phyloP scores from a whole-genome alignment of 2,113 vertebrate genomes.

The Tupaia tana region DNA sequence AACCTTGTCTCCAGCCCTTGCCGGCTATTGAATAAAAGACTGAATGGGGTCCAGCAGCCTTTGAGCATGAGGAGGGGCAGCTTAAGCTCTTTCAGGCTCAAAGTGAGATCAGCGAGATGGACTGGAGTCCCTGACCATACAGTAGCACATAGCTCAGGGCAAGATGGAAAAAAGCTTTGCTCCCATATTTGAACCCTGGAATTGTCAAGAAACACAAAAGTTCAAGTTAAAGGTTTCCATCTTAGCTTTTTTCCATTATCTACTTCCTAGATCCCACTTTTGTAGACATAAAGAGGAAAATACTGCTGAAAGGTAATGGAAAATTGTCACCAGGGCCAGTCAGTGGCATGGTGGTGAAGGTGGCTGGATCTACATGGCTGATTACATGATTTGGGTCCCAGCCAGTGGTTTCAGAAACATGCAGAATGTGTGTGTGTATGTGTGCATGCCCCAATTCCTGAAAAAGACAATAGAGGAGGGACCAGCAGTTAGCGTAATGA shows the following conservation, averaged over 20 bases:
- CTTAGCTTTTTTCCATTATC: not conserved
- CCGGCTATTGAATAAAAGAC: not conserved
- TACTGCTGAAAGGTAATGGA: not conserved
- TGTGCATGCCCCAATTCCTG: too few relatives aligned
- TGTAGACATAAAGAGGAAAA: not conserved
- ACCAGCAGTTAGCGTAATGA: too few relatives aligned
- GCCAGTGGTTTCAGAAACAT: too few relatives aligned
- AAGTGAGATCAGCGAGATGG: conserved; percentile 49
- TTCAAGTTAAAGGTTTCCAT: conserved; percentile 50
- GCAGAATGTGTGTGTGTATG: too few relatives aligned
- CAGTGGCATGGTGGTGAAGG: too few relatives aligned
- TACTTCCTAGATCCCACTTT: not conserved
- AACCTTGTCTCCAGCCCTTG: too few relatives aligned
- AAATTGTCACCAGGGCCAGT: too few relatives aligned
- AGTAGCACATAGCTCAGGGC: conserved; percentile 53
- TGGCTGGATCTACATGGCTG: too few relatives aligned
- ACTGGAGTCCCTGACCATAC: conserved; percentile 63
- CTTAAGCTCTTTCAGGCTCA: conserved; percentile 59
- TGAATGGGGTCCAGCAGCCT: conserved; percentile 71
- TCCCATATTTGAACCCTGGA: conserved; percentile 58
- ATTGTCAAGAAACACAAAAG: conserved; percentile 60
- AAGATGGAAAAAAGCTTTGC: conserved; percentile 56
- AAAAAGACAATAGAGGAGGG: too few relatives aligned
- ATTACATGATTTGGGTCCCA: too few relatives aligned
- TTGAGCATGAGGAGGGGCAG: conserved; percentile 72